Evolutionary conservation across 2,797 vertebrate species (phyloP).

Genomic region (Sitta carolinensis): DNA sequence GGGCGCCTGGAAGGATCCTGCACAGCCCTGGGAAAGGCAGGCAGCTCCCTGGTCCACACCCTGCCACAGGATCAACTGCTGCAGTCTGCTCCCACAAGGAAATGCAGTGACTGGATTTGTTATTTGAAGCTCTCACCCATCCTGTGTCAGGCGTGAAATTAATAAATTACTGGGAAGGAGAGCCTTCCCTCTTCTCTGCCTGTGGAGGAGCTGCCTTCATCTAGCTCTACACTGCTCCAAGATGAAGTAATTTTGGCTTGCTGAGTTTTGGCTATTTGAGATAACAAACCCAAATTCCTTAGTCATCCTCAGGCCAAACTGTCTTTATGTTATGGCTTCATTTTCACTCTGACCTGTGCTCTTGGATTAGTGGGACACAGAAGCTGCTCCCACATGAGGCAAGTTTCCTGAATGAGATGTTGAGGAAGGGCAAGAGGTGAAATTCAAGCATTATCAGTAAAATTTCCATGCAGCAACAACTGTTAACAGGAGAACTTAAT

Average conservation of each 20-base stretch:
- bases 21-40: background rate
- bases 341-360: background rate
- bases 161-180: background rate
- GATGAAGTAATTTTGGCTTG: conserved; percentile 10
- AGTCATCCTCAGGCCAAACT: background rate
- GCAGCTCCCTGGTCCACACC: background rate
- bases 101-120: background rate
- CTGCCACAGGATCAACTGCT: background rate
- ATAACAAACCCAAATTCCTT: background rate
- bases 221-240: background rate
- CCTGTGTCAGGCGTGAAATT: background rate
- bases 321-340: background rate
- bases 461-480: background rate
- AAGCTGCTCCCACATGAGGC: background rate
- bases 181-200: background rate
- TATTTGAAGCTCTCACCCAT: background rate
- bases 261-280: background rate
- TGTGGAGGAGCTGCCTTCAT: background rate
- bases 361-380: background rate
- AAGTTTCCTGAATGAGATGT: background rate
- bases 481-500: background rate
- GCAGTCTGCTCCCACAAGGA: background rate
- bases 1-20: background rate
- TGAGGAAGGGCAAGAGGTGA: background rate
- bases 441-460: background rate